Base-by-base conservation (phyloP, 2,113 vertebrate species). In the Ondatra zibethicus region DNA sequence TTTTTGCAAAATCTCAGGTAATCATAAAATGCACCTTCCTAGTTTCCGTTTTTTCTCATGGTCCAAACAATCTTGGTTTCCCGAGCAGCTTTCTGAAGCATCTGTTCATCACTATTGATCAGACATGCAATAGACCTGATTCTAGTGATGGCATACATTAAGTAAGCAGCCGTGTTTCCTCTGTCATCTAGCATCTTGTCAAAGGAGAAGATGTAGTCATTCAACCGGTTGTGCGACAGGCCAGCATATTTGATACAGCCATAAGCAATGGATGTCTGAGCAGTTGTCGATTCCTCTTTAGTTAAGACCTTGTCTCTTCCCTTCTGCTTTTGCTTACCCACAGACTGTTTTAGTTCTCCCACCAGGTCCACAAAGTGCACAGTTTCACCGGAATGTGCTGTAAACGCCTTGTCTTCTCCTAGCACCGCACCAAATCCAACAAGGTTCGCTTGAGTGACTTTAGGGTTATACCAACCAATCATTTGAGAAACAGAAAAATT, bases 141-240 rank as follows among this genome's bases (percentile, higher is more conserved):
- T 77, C 99, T 99, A 0, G 99, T 99, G 98, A 99, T 99, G 77
- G 99, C 99, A 1, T 99, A 99, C 16, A 99, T 98, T 88, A 99
- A 98, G 84, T 99, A 99, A 0, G 99, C 99, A 1, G 99, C 99
- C 0, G 99, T 99, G 98, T 99, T 99, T 65, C 99, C 99, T 94
- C 99, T 98, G 98, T 99, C 99, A 25, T 99, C 99, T 95, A 99
- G 98, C 99, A 99, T 99, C 98, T 99, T 99, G 98, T 99, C 99
- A 33, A 99, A 99, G 72, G 99, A 99, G 98, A 99, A 99, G 55
- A 99, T 98, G 33, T 99, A 99, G 98, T 99, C 99, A 25, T 99
- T 99, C 96, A 99, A 98, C 86, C 99, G 99, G 97, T 99, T 99
- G 98, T 99, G 99, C 17, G 99, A 99, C 23, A 99, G 99, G 97